Conservation (phyloP, 2,113 vertebrate genomes). For the Podarcis muralis region DNA sequence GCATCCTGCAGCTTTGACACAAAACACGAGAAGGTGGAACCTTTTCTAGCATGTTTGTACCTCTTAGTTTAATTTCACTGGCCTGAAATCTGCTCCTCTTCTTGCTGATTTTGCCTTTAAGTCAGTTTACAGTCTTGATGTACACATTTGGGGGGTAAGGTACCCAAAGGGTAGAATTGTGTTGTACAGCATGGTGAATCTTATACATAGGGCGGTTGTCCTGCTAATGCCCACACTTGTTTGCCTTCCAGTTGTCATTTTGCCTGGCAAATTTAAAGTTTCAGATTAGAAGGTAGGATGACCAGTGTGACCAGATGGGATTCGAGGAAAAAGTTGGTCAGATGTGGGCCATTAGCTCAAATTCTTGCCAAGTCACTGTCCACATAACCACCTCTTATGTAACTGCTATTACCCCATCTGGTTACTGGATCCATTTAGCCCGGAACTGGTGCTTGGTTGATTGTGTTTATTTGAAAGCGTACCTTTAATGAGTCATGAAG, state of each 20-base stretch:
- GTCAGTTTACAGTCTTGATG: not conserved
- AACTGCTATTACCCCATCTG: not conserved
- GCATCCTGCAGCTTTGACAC: not conserved
- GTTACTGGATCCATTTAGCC: not conserved
- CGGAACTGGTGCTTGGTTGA: not conserved
- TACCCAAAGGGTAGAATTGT: not conserved
- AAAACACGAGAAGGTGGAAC: conserved; percentile 23
- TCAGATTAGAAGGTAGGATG: not conserved
- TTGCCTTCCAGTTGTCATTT: not conserved
- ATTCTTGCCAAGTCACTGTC: not conserved
- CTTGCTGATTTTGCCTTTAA: not conserved
- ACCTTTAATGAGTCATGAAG: not conserved
- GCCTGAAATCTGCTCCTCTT: not conserved
- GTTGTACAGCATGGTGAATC: not conserved
- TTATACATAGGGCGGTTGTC: too few relatives aligned
- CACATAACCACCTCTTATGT: not conserved
- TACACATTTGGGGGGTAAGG: not conserved
- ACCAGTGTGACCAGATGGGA: too few relatives aligned
- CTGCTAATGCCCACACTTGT: not conserved
- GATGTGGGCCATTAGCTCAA: too few relatives aligned
- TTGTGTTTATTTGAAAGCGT: not conserved
- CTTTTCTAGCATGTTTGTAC: conserved; percentile 28
- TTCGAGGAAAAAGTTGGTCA: not conserved
- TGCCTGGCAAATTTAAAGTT: not conserved
- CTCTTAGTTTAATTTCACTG: not conserved